These are phyloP conservation scores for Brachionus manjavacas DNA, from an alignment of 1,140 invertebrate genomes.

Conservation along the genomic window DNA sequence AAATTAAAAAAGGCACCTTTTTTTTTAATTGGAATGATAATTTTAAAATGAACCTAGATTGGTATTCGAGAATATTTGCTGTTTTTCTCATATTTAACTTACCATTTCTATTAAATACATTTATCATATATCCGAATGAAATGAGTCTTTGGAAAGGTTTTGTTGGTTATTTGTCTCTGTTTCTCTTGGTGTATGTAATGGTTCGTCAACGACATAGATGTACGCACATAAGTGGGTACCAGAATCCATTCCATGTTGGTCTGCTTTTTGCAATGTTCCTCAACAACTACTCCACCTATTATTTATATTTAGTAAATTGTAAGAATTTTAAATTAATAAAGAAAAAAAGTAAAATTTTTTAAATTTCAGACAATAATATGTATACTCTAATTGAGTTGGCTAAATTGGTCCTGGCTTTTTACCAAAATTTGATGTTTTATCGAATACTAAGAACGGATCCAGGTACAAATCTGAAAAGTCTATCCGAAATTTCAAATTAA, in stretches of 20 bases:
- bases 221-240: conserved; percentile 32
- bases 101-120: conserved; percentile 18
- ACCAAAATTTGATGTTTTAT: background rate
- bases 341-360: background rate
- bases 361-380: background rate
- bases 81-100: background rate
- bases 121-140: conserved; percentile 15
- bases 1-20: conserved; percentile 33
- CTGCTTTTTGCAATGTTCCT: background rate
- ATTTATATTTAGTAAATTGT: background rate
- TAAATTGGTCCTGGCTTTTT: background rate
- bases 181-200: background rate
- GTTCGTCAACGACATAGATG: background rate
- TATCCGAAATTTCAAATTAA: background rate
- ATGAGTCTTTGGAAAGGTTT: background rate
- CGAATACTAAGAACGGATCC: background rate
- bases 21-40: conserved; percentile 8
- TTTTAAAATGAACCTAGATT: conserved; percentile 17
- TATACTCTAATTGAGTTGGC: background rate
- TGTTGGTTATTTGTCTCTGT: background rate
- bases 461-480: background rate
- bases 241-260: conserved; percentile 19
- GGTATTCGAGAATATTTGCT: background rate
- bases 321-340: background rate
- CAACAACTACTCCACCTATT: background rate